Percentiles rank a stretch among this genome's conserved stretches.
Evolutionary conservation across 2,797 vertebrate species (phyloP).

Genomic region (Ptychadena robeensis): DNA sequence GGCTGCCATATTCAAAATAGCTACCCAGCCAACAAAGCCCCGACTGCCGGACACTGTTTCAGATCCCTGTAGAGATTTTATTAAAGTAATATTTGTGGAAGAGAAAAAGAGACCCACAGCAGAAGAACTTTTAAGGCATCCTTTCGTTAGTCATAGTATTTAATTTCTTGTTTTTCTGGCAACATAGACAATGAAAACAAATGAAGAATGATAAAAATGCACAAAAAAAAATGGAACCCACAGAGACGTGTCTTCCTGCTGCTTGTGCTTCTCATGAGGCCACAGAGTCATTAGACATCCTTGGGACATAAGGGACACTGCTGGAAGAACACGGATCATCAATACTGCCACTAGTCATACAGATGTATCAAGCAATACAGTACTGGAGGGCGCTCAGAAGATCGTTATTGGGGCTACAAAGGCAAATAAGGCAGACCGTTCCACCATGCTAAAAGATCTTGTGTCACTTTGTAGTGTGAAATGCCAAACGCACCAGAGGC

Average conservation of each 20-base stretch:
- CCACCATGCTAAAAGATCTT: too few species aligned
- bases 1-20: constrained; percentile 94
- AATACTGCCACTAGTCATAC: not conserved
- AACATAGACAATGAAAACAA: constrained; percentile 33
- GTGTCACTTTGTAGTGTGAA: too few species aligned
- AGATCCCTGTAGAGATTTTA: constrained; percentile 83
- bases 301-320: constrained; percentile 11
- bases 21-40: constrained; percentile 91
- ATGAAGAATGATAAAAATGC: constrained; percentile 26
- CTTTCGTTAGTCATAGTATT: constrained; percentile 84
- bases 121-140: constrained; percentile 84
- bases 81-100: constrained; percentile 89
- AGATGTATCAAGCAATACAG: constrained; percentile 11
- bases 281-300: not conserved
- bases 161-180: constrained; percentile 71
- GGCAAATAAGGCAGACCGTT: too few species aligned
- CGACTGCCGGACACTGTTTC: constrained; percentile 84
- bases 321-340: constrained; percentile 4
- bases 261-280: constrained; percentile 17
- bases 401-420: too few species aligned
- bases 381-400: not conserved
- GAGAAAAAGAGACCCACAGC: constrained; percentile 90
- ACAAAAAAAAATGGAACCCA: not conserved
- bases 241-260: constrained; percentile 15
- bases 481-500: too few species aligned